Evolutionary conservation across 2,113 vertebrate species (phyloP).

Genomic region (Melanotaenia duboulayi): DNA sequence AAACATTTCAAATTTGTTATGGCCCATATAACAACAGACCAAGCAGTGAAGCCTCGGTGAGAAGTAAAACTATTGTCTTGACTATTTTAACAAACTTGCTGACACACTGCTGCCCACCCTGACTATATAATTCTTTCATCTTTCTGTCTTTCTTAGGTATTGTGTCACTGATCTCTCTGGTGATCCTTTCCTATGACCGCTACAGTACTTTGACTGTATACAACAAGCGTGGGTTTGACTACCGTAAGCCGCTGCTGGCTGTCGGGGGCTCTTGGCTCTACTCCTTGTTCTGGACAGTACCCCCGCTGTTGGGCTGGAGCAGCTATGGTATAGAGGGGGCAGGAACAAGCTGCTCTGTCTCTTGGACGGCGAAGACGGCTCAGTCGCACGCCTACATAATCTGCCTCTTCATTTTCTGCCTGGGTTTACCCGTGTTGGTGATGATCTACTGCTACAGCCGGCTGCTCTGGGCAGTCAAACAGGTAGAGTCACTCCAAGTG

Average conservation of each 20-base stretch:
- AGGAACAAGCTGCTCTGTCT: slow-evolving; percentile 89
- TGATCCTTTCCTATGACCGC: slow-evolving; percentile 89
- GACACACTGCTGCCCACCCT: not conserved
- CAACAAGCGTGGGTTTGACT: slow-evolving; percentile 81
- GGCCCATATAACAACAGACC: not conserved
- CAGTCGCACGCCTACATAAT: slow-evolving; percentile 87
- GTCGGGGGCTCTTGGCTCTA: slow-evolving; percentile 88
- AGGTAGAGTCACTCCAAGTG: slow-evolving; percentile 75
- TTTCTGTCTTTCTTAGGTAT: slow-evolving; percentile 81
- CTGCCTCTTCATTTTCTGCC: slow-evolving; percentile 90
- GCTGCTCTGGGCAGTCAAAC: slow-evolving; percentile 87
- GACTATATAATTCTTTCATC: not conserved
- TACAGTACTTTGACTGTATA: slow-evolving; percentile 89
- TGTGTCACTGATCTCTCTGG: slow-evolving; percentile 89
- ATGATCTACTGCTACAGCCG: slow-evolving; percentile 90
- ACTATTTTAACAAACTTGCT: not conserved
- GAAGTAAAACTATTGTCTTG: not conserved
- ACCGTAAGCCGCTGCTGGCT: slow-evolving; percentile 84
- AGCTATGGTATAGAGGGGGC: slow-evolving; percentile 88
- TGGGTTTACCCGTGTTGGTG: slow-evolving; percentile 84
- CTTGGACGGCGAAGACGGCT: slow-evolving; percentile 83
- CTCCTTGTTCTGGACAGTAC: slow-evolving; percentile 89
- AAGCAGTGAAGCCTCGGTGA: not conserved
- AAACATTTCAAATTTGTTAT: not conserved
- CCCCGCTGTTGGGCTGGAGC: slow-evolving; percentile 90